Evolutionary conservation across 2,797 vertebrate genomes (phyloP).

Genomic region (Fistularia tabacaria): DNA sequence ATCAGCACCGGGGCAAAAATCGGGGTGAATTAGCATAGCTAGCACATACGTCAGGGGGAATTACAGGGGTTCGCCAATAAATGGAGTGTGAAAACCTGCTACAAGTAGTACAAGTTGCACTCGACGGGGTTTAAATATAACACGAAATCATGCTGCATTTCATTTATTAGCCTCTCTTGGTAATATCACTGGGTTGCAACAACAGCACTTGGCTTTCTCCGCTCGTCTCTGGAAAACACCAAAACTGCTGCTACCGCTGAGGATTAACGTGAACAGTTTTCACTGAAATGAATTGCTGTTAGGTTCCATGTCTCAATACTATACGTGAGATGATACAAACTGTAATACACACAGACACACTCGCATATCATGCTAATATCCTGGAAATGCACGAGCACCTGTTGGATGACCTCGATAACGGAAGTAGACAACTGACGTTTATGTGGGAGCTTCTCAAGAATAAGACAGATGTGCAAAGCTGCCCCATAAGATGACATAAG

Average conservation of each 20-base stretch:
- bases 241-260: no score
- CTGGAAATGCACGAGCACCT: conserved; percentile 48
- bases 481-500: conserved; percentile 11
- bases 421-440: conserved; percentile 16
- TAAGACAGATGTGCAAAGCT: conserved; percentile 24
- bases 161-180: no score
- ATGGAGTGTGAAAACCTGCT: conserved; percentile 17
- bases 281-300: no score
- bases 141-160: no score
- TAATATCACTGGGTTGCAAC: no score
- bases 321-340: no score
- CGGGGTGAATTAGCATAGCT: conserved; percentile 47
- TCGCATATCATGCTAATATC: background rate
- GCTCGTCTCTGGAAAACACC: no score
- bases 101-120: background rate
- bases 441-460: conserved; percentile 21
- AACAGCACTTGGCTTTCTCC: no score
- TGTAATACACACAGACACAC: background rate
- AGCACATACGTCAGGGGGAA: conserved; percentile 20
- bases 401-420: conserved; percentile 58
- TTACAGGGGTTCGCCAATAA: conserved; percentile 21
- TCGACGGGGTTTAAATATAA: no score
- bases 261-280: no score
- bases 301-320: no score
- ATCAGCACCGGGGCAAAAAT: conserved; percentile 55